These are phyloP conservation scores for Pachymerium ferrugineum DNA, from an alignment of 2,888 invertebrate genomes.

Conservation along the genomic window DNA sequence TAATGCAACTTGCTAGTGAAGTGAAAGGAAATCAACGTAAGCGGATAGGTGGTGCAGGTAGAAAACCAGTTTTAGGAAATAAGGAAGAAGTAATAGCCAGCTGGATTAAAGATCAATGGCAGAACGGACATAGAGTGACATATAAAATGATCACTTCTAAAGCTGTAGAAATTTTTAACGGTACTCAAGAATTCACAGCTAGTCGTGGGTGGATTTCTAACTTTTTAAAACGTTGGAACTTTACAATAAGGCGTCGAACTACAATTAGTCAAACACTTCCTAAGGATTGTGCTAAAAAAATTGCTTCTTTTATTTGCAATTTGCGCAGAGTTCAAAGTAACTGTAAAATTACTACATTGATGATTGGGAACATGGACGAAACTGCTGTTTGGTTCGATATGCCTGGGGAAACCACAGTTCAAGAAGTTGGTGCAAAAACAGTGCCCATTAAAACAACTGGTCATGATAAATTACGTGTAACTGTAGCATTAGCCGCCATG, in stretches of 20 bases:
- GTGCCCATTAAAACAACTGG: not conserved
- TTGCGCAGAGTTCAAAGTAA: not conserved
- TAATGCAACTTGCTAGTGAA: not conserved
- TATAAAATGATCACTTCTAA: no score
- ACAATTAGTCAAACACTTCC: not conserved
- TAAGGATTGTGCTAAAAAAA: not conserved
- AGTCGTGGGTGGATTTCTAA: not conserved
- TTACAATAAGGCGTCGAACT: no score
- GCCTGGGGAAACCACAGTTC: not conserved
- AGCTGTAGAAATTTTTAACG: not conserved
- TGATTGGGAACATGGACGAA: conserved; percentile 8
- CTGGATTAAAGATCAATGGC: not conserved
- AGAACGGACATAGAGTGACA: not conserved
- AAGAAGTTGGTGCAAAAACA: not conserved
- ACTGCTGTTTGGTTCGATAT: not conserved
- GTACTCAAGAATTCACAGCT: not conserved
- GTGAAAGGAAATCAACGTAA: not conserved
- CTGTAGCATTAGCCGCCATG: not conserved
- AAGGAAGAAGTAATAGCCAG: not conserved
- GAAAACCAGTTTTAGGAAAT: not conserved
- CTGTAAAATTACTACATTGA: not conserved
- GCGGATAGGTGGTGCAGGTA: no score
- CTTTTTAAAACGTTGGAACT: not conserved
- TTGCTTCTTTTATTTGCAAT: not conserved
- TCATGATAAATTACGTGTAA: not conserved